Conservation (phyloP, 2,113 vertebrate species). For the Marmota monax region DNA sequence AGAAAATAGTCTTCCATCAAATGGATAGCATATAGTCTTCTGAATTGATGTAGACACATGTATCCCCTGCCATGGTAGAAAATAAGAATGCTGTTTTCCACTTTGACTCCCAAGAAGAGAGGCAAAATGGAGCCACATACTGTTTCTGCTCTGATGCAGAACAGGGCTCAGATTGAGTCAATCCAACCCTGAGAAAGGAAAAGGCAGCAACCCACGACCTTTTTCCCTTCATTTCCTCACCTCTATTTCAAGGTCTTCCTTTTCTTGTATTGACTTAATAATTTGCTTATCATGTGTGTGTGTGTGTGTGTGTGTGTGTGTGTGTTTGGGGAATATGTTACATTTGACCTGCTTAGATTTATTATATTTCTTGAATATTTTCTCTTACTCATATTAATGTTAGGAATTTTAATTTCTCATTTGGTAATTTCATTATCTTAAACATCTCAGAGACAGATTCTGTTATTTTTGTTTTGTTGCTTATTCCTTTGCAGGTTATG, state of each 20-base stretch:
- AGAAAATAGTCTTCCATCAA: slow-evolving; percentile 10
- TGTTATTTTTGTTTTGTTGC: not conserved
- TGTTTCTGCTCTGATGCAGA: not conserved
- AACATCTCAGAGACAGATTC: not conserved
- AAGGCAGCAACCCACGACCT: too few relatives aligned
- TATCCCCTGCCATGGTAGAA: not conserved
- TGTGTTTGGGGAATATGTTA: too few relatives aligned
- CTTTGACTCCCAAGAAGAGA: not conserved
- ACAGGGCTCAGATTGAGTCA: not conserved
- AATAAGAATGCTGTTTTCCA: not conserved
- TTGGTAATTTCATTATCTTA: not conserved
- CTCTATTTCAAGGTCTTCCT: too few relatives aligned
- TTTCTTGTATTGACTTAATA: too few relatives aligned
- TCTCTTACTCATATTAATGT: too few relatives aligned
- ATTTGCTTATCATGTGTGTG: too few relatives aligned
- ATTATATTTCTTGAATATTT: too few relatives aligned
- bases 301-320: too few relatives aligned
- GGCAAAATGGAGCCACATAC: fast-evolving
- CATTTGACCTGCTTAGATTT: too few relatives aligned
- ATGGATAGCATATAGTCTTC: slow-evolving; percentile 11
- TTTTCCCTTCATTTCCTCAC: too few relatives aligned
- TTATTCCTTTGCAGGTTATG: not conserved
- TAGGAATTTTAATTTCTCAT: too few relatives aligned
- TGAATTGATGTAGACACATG: not conserved
- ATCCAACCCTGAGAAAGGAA: too few relatives aligned